Conservation (phyloP, 2,888 invertebrate genomes). For the Acanthosoma haemorrhoidale region DNA sequence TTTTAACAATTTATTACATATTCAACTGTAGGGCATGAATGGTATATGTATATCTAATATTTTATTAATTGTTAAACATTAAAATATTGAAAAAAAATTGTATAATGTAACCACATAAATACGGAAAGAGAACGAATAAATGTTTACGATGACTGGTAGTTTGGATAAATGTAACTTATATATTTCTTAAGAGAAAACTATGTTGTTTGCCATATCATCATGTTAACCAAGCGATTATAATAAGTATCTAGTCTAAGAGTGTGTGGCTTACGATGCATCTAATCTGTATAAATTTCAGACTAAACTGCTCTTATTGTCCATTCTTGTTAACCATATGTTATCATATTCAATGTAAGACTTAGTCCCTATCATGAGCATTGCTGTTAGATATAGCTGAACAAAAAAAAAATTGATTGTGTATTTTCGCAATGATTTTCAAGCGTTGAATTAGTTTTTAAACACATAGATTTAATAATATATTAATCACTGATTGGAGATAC, state of each 20-base stretch:
- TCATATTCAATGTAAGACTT: neutral
- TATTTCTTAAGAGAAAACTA: too few relatives aligned
- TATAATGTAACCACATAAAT: too few relatives aligned
- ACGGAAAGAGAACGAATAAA: too few relatives aligned
- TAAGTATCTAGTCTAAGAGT: neutral
- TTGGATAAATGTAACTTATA: too few relatives aligned
- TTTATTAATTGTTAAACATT: neutral
- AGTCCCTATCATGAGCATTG: neutral
- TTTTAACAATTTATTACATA: too few relatives aligned
- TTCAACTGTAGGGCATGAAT: neutral
- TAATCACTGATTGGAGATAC: neutral
- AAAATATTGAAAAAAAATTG: too few relatives aligned
- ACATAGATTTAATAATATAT: neutral
- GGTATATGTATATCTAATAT: neutral
- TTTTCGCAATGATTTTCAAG: neutral
- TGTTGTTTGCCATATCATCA: slow-evolving; percentile 1
- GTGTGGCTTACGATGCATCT: neutral
- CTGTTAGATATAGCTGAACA: slow-evolving; percentile 4
- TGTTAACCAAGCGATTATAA: neutral
- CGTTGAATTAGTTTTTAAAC: neutral
- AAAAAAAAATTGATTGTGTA: neutral
- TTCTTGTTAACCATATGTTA: neutral
- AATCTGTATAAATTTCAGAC: neutral
- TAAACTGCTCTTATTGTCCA: neutral
- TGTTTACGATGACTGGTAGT: too few relatives aligned